phyloP scores from a whole-genome alignment of 23 tunicate species.

The Phallusia fumigata region DNA sequence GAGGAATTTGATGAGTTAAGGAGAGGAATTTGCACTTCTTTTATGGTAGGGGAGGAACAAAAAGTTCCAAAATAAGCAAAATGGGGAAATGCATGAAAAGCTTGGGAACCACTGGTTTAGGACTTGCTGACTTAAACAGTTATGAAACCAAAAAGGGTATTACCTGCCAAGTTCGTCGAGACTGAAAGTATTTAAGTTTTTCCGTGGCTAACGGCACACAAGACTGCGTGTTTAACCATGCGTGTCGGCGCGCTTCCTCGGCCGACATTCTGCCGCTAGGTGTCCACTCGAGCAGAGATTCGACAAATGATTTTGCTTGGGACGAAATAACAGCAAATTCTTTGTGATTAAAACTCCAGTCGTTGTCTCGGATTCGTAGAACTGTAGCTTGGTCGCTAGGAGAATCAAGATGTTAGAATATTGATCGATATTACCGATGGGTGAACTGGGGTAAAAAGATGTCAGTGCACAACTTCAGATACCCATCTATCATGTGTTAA shows the following conservation, averaged over 20 bases:
- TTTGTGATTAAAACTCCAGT: constrained; percentile 19
- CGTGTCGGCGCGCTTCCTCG: constrained; percentile 25
- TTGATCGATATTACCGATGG: neutral
- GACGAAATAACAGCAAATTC: constrained; percentile 13
- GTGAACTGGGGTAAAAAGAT: no score
- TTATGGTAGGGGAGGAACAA: no score
- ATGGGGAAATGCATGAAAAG: no score
- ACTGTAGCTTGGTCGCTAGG: constrained; percentile 51
- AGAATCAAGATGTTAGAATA: neutral
- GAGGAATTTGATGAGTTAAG: no score
- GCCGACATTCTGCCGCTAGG: constrained; percentile 47
- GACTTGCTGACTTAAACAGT: no score
- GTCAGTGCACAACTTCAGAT: no score
- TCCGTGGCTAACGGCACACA: constrained; percentile 14
- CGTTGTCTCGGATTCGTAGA: constrained; percentile 19
- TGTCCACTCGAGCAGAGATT: constrained; percentile 22
- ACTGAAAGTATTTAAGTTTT: constrained; percentile 36
- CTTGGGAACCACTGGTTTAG: no score
- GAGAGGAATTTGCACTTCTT: no score
- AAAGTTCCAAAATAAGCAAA: no score
- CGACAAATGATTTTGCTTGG: constrained; percentile 30
- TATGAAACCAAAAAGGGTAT: neutral
- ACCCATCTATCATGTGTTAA: no score
- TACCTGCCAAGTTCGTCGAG: constrained; percentile 59
- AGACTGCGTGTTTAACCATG: constrained; percentile 29